Evolutionary conservation across 2,888 invertebrate species (phyloP), one percentile per base, ranked within the genome.

Genomic region (Agrilus mali): DNA sequence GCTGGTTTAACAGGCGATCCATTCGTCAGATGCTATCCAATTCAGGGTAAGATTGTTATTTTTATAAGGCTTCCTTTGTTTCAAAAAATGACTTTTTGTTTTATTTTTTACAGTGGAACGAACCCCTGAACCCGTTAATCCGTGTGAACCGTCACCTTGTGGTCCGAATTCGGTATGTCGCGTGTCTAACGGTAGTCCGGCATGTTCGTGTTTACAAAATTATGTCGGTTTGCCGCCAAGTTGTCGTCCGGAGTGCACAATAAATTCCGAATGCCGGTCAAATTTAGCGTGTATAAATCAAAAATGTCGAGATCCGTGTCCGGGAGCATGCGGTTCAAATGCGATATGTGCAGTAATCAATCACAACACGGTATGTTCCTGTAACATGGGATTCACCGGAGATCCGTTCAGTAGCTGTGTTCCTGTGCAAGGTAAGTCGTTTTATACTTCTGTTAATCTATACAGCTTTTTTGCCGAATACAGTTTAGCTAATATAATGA

Each of bases 151-250:
- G 38, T 80, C 82, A 36, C 84, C 84, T n/a, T 86, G 85, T 60
- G 86, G 85, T 33, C 79, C 83, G 34, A 83, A 83, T 57, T 82
- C 83, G 61, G 74, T 77, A 60, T 86, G 86, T 64, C 77, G 79
- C 56, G 75, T 78, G 59, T 62, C 79, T 36, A 78, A 72, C 47
- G 65, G 63, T 6, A 70, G 71, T 53, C 72, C 73, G 0, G 65
- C 72, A 27, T 77, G 81, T 54, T 70, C 73, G 13, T 81, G 81
- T 52, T 61, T 76, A 38, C 72, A 72, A 1, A 71, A 66, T 46
- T 78, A 74, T 53, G 63, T 69, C 16, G 80, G 81, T 48, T 70
- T 68, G 47, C 79, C 80, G 8, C 78, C 78, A 7, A 67, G 69
- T 46, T 78, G 77, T 53, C 65, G 74, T 27, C 77, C 75, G 2